Base-by-base conservation (phyloP, 2,113 vertebrate genomes). In the Pelecanus crispus region DNA sequence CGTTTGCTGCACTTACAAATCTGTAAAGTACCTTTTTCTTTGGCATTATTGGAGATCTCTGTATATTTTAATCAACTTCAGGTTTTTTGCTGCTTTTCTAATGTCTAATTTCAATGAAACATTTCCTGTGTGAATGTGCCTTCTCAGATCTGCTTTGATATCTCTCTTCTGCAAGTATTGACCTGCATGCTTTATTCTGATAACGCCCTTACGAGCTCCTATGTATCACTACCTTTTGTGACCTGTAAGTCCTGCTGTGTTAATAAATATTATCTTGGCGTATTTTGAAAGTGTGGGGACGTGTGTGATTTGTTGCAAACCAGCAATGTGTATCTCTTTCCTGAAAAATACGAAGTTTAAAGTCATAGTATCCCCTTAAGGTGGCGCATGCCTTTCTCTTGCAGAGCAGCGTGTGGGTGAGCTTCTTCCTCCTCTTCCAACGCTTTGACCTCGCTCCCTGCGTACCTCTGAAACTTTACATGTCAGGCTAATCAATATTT, bases 231-330 rank as follows among this genome's bases (percentile, higher is more conserved):
- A 98, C 98, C 98, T 99, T 98, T 99, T 99, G 99, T 99, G 98
- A 99, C 97, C 98, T 98, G 98, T 98, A 99, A 98, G 98, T 99
- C 98, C 98, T 99, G 98, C 98, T 99, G 98, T 99, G 98, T 98
- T 99, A 99, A 99, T 99, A 99, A 99, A 99, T 99, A 98, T 99
- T 98, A 99, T 97, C 98, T 99, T 99, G 99, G 98, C 99, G 98
- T 99, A 99, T 99, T 99, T 99, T 98, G 98, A 99, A 99, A 97
- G 98, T 94, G 96, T 99, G 98, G 98, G 98, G 98, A 96, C 97
- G 98, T 99, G 98, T 99, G 97, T 98, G 96, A 97, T 98, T 98
- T 98, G 95, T 98, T 96, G 97, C 94, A 97, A 94, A 95, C 88
- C 84, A 95, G 95, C 97, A 85, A 49, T 95, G 56, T 75, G n/a